Conservation (phyloP, 2,113 vertebrate genomes). For the Podiceps cristatus region DNA sequence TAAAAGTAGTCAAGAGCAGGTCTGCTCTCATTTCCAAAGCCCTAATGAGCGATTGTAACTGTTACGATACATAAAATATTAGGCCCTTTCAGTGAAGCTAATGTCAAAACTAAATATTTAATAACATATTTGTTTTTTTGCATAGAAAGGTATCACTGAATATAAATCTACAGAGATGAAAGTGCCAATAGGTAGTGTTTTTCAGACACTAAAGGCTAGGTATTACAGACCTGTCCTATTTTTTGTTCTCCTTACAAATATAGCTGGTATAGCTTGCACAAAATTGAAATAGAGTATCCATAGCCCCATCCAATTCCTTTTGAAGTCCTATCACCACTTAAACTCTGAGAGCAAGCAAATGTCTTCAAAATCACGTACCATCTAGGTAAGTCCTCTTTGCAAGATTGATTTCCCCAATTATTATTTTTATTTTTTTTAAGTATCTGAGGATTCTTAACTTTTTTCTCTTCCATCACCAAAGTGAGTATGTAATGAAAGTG, state of each 20-base stretch:
- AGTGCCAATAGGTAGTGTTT: background rate
- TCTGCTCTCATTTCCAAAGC: background rate
- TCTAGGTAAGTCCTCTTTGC: background rate
- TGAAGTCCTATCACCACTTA: background rate
- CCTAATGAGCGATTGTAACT: background rate
- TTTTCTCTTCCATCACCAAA: background rate
- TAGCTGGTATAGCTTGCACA: background rate
- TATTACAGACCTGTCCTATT: background rate
- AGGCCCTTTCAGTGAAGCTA: background rate
- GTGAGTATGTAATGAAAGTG: background rate
- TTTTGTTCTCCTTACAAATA: background rate
- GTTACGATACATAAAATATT: slow-evolving; percentile 17
- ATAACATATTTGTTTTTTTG: slow-evolving; percentile 26
- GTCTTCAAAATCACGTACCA: background rate
- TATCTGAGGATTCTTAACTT: background rate
- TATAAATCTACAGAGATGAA: background rate
- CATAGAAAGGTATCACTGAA: background rate
- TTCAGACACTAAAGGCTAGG: background rate
- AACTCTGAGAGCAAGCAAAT: no score
- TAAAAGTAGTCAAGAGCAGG: background rate
- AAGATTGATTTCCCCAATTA: background rate
- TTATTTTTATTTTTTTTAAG: background rate
- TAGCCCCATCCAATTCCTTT: background rate
- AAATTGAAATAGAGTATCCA: background rate
- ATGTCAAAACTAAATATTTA: slow-evolving; percentile 30